Conservation (phyloP, 2,113 vertebrate species). For the Coptodon rendalli region DNA sequence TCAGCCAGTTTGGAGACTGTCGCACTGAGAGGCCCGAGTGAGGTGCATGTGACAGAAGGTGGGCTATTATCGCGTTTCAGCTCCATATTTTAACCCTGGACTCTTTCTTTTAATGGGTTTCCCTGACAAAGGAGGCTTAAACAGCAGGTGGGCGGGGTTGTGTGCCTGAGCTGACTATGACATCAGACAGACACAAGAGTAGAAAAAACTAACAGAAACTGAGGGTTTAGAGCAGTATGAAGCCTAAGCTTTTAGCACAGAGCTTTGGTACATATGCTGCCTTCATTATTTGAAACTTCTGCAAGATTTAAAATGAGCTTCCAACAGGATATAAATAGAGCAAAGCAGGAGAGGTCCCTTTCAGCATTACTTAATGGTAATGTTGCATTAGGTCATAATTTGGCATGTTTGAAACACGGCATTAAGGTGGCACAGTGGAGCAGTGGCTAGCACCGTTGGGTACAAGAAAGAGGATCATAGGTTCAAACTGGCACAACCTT, state of each 20-base stretch:
- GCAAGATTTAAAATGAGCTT: neutral
- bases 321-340: neutral
- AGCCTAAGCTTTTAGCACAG: neutral
- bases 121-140: neutral
- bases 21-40: neutral
- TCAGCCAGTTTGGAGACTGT: neutral
- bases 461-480: neutral
- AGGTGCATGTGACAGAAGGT: neutral
- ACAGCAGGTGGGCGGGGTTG: neutral
- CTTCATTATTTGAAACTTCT: neutral
- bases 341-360: neutral
- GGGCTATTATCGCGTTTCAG: neutral
- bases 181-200: neutral
- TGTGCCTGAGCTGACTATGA: neutral
- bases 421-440: neutral
- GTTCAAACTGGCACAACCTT: neutral
- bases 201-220: neutral
- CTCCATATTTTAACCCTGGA: neutral
- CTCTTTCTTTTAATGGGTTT: neutral
- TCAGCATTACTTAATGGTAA: neutral
- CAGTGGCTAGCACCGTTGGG: neutral
- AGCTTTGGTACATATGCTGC: neutral
- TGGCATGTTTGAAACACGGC: neutral
- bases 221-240: neutral
- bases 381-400: neutral